Evolutionary conservation across 2,797 vertebrate species (phyloP).

Genomic region (Poeciliopsis gracilis): DNA sequence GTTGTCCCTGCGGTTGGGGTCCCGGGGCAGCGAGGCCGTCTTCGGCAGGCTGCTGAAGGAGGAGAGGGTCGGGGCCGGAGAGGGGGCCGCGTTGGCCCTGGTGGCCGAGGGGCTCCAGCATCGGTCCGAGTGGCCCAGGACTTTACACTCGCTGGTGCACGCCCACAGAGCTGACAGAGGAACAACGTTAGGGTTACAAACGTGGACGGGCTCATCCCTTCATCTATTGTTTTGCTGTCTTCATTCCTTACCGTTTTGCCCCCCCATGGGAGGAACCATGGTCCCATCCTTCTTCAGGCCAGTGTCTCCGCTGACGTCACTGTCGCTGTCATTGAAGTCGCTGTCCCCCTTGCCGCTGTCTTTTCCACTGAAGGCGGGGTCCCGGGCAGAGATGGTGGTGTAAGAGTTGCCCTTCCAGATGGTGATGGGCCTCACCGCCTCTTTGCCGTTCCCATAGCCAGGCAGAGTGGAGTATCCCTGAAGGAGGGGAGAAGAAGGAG

Average conservation of each 20-base stretch:
- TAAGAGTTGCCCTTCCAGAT: slow-evolving; percentile 97
- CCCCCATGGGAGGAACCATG: slow-evolving; percentile 67
- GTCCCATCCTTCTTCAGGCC: slow-evolving; percentile 89
- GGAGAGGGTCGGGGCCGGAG: slow-evolving; percentile 78
- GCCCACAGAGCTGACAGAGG: slow-evolving; percentile 89
- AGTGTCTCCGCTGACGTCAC: slow-evolving; percentile 90
- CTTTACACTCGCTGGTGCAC: slow-evolving; percentile 95
- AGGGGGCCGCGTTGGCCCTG: slow-evolving; percentile 80
- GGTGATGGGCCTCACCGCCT: slow-evolving; percentile 87
- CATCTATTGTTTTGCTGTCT: neutral
- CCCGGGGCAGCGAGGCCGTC: slow-evolving; percentile 90
- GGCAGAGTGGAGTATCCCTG: slow-evolving; percentile 89
- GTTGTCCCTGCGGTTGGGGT: slow-evolving; percentile 90
- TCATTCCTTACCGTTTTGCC: slow-evolving; percentile 86
- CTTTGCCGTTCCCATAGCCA: slow-evolving; percentile 86
- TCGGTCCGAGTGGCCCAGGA: slow-evolving; percentile 96
- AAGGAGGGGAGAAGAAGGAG: slow-evolving; percentile 15
- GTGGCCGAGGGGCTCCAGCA: slow-evolving; percentile 95
- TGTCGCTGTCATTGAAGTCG: slow-evolving; percentile 97
- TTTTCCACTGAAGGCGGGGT: slow-evolving; percentile 95
- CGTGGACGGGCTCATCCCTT: neutral
- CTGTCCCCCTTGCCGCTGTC: slow-evolving; percentile 98
- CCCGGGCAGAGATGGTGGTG: slow-evolving; percentile 90
- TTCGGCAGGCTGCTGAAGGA: slow-evolving; percentile 87
- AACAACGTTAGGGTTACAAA: neutral